Conservation (phyloP, 2,888 invertebrate species). For the Brachylomia viminalis region DNA sequence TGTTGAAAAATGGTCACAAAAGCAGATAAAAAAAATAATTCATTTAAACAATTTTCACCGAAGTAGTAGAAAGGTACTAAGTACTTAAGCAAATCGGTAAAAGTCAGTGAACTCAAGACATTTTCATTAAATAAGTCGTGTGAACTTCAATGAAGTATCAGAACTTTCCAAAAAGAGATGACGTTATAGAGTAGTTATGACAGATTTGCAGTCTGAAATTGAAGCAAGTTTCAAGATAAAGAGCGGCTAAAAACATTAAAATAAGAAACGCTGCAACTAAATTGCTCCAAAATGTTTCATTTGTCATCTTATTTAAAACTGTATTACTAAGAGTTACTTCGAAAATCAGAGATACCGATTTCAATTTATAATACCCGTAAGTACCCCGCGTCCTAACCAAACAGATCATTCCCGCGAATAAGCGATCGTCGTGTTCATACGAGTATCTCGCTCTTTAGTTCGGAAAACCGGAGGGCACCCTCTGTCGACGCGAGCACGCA, state of each 20-base stretch:
- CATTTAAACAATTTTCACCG: not conserved
- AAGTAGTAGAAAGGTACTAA: not conserved
- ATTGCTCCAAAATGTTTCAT: not conserved
- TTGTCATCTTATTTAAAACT: constrained; percentile 7
- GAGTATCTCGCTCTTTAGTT: not conserved
- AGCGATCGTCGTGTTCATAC: not conserved
- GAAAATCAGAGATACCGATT: not conserved
- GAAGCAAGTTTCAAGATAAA: constrained; percentile 11
- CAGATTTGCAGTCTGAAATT: constrained; percentile 23
- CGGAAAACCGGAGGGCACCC: not conserved
- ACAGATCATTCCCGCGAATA: not conserved
- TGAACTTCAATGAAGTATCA: constrained; percentile 26
- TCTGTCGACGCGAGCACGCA: not conserved
- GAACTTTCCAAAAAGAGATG: constrained; percentile 21
- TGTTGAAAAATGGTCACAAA: not conserved
- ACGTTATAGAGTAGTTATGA: constrained; percentile 26
- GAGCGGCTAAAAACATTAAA: not conserved
- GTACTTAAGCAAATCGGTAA: not conserved
- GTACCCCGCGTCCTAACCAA: not conserved
- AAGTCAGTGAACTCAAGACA: not conserved
- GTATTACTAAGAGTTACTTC: not conserved
- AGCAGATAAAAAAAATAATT: not conserved
- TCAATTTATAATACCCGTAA: too few relatives aligned
- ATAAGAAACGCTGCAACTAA: not conserved
- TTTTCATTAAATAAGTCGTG: constrained; percentile 21